Conservation (phyloP, 2,888 invertebrate genomes). For the Nephrotoma flavescens region DNA sequence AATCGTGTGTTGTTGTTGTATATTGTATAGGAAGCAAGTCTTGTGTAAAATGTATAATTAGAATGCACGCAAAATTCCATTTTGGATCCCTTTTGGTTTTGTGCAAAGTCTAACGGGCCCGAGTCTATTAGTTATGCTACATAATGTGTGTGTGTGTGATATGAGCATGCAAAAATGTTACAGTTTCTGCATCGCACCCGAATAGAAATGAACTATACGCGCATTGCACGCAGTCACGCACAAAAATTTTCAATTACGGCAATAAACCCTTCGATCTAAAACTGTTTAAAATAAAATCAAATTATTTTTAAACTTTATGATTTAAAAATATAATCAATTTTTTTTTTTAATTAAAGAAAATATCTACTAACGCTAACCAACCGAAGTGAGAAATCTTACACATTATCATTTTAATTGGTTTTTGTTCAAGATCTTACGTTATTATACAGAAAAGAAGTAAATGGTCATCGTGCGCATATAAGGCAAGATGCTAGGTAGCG, state of each 20-base stretch:
- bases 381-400: not conserved
- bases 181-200: not conserved
- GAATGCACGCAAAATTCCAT: not conserved
- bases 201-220: not conserved
- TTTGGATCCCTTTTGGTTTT: not conserved
- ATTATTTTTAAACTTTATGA: not conserved
- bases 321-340: not conserved
- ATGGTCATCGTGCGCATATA: not conserved
- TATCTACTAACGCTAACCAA: not conserved
- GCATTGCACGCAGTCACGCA: not conserved
- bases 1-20: not conserved
- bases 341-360: not conserved
- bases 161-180: not conserved
- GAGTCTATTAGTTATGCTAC: not conserved
- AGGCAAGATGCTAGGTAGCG: not conserved
- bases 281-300: not conserved
- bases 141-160: not conserved
- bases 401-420: not conserved
- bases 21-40: not conserved
- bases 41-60: not conserved
- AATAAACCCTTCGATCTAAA: not conserved
- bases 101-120: not conserved
- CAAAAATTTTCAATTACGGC: not conserved
- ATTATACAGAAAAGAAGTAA: not conserved
- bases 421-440: not conserved